Evolutionary conservation across 1,140 invertebrate species (phyloP).

Genomic region (Nylanderia fulva): DNA sequence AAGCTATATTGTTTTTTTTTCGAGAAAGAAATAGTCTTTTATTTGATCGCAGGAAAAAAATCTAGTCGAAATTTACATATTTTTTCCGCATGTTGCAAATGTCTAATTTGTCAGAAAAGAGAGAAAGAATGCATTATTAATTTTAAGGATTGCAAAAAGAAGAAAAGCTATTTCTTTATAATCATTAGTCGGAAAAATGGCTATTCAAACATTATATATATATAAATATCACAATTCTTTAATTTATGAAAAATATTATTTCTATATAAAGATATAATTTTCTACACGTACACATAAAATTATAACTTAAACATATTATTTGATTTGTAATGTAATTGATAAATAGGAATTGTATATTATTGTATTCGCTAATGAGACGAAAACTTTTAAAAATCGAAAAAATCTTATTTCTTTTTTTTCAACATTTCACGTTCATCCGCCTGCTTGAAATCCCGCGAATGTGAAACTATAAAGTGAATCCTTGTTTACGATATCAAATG

Average conservation of each 20-base stretch:
- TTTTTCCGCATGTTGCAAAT: background rate
- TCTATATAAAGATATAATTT: background rate
- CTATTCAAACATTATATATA: background rate
- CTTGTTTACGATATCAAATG: slow-evolving; percentile 37
- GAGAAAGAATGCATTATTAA: background rate
- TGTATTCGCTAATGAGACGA: background rate
- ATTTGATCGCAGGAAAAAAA: background rate
- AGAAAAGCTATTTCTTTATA: background rate
- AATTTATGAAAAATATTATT: background rate
- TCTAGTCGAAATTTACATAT: slow-evolving; percentile 20
- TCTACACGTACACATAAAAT: no score
- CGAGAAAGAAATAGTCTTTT: slow-evolving; percentile 7
- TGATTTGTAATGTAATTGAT: background rate
- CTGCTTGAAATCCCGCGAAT: background rate
- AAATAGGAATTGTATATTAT: background rate
- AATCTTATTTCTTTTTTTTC: background rate
- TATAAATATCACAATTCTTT: background rate
- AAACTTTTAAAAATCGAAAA: background rate
- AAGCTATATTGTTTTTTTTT: background rate
- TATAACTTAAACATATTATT: no score
- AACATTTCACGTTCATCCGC: background rate
- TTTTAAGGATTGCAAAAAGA: background rate
- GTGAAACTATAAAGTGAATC: slow-evolving; percentile 22
- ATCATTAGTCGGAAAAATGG: background rate
- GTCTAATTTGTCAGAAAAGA: background rate